Conservation (phyloP, 2,888 invertebrate genomes). For the Atrina japonica region DNA sequence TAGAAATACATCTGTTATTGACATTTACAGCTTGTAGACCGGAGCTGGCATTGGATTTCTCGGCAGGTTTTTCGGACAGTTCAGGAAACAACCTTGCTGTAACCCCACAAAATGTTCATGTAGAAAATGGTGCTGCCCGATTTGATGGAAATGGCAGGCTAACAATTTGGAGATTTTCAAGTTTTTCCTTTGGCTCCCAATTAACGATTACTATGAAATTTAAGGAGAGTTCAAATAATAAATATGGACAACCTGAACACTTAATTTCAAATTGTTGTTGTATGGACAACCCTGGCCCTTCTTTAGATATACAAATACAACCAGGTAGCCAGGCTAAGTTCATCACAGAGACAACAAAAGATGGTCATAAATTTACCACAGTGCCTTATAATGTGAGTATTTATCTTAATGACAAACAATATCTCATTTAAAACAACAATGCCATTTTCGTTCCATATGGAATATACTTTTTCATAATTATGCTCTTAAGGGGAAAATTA, state of each 20-base stretch:
- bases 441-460: too few species aligned
- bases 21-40: constrained; percentile 47
- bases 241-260: constrained; percentile 46
- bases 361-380: constrained; percentile 50
- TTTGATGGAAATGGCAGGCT: constrained; percentile 51
- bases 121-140: constrained; percentile 47
- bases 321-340: constrained; percentile 45
- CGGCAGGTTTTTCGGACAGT: constrained; percentile 46
- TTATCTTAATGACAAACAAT: background rate
- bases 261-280: constrained; percentile 59
- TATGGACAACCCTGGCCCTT: constrained; percentile 43
- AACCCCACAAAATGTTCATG: constrained; percentile 48
- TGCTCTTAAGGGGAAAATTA: too few species aligned
- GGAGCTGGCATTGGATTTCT: constrained; percentile 52
- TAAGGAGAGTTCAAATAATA: constrained; percentile 36
- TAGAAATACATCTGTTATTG: too few species aligned
- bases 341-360: constrained; percentile 40
- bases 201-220: constrained; percentile 54
- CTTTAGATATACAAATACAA: constrained; percentile 51
- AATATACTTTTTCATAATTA: too few species aligned
- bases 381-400: constrained; percentile 50
- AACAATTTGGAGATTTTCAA: constrained; percentile 58
- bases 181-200: constrained; percentile 52
- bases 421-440: too few species aligned
- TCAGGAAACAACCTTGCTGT: constrained; percentile 52